Base-by-base conservation (phyloP, 92 coral and sea anemone genomes). In the Scolanthus callimorphus region DNA sequence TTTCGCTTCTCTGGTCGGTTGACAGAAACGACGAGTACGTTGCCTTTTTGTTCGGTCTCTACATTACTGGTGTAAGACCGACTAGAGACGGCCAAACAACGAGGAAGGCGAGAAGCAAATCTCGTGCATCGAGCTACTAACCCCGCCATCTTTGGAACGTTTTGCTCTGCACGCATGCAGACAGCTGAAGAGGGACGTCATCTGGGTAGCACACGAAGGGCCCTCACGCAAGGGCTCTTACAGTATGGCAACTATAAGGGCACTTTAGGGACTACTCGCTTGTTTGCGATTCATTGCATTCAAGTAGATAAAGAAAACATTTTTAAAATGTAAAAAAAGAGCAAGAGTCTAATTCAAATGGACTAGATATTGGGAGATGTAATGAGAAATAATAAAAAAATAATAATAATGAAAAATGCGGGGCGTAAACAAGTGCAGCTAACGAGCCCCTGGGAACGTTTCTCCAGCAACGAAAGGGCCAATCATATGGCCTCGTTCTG, bases 1-100 rank as follows among this genome's bases (percentile, higher is more conserved):
- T 88, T 88, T 22, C 96, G 77, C 75, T 86, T 86, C 53, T 86
- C 95, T 13, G 95, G 95, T 20, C 95, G 95, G 43, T 66, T 59
- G 49, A 86, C 82, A 19, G 89, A 72, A 3, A 86, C 95, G 3
- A 71, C 51, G 29, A 77, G 72, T 0, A 86, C 86, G 46, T 82
- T 73, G 20, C 79, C 95, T 49, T 65, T 71, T 60, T 72, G 79
- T 25, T 77, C 95, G 37, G 85, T 86, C 70, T 82, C 82, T 12
- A 86, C 95, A 2, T 80, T 41, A 31, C 57, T 27, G 72, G 74
- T 72, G 17, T 62, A 31, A 11, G 80, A 79, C 60, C 95, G 74
- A 12, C 58, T 73, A 49, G 71, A 58, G 20, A 71, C 59, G 41
- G 70, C 69, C 50, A 83, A 25, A 22, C 77, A 49, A 25, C 74